These are phyloP conservation scores for Calosoma granatense DNA, from an alignment of 1,140 invertebrate species.

Conservation along the genomic window DNA sequence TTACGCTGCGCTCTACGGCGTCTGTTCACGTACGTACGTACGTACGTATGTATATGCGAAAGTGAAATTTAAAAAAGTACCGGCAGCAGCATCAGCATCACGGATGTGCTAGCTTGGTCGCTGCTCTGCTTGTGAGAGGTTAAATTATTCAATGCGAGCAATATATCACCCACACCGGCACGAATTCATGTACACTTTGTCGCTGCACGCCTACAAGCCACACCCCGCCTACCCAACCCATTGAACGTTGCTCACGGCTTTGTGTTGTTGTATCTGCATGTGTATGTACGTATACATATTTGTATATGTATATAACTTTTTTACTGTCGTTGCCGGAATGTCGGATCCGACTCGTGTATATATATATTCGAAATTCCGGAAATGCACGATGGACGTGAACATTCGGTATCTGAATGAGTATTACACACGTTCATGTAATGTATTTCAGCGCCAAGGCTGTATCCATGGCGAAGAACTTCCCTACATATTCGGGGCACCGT, in stretches of 20 bases:
- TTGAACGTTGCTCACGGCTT: too few species aligned
- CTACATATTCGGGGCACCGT: conserved; percentile 76
- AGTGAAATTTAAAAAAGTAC: too few species aligned
- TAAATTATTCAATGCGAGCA: conserved; percentile 6
- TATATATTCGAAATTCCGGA: neutral
- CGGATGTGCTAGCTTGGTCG: too few species aligned
- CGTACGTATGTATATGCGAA: too few species aligned
- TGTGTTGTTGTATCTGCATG: too few species aligned
- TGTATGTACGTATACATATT: too few species aligned
- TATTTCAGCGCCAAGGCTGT: conserved; percentile 65
- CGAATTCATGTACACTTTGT: neutral
- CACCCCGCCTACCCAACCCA: too few species aligned
- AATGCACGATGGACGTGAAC: neutral
- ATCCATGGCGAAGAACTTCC: conserved; percentile 89
- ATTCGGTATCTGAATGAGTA: neutral
- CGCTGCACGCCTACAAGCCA: neutral
- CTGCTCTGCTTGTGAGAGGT: too few species aligned
- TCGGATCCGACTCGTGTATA: neutral
- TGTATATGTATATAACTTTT: too few species aligned
- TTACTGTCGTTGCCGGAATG: neutral
- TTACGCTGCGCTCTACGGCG: too few species aligned
- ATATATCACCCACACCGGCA: neutral
- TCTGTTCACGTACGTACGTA: too few species aligned
- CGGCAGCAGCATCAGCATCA: too few species aligned
- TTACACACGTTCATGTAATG: neutral